Evolutionary conservation across 2,888 invertebrate genomes (phyloP).

Genomic region (Hartigia nigra): DNA sequence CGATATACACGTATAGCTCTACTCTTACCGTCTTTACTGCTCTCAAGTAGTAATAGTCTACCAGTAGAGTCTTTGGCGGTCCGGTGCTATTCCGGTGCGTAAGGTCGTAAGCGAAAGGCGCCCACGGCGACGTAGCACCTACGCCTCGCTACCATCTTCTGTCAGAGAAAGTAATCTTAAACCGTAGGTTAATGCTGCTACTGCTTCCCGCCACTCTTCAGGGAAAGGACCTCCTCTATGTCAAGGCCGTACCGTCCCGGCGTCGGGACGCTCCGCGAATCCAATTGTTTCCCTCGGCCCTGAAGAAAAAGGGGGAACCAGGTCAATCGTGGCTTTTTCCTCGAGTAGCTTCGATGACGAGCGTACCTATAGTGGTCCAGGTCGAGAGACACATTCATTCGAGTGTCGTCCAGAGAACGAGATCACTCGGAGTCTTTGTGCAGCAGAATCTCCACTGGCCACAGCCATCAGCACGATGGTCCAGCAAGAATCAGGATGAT

Average conservation of each 20-base stretch:
- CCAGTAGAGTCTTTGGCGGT: too few species aligned
- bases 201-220: constrained; percentile 30
- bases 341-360: not conserved
- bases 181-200: constrained; percentile 52
- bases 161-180: constrained; percentile 55
- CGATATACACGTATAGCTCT: not conserved
- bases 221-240: constrained; percentile 9
- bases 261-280: not conserved
- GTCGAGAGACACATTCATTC: not conserved
- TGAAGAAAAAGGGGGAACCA: not conserved
- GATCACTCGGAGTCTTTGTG: not conserved
- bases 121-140: constrained; percentile 57
- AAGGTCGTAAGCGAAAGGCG: constrained; percentile 23
- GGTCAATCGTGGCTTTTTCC: not conserved
- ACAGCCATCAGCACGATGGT: not conserved
- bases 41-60: not conserved
- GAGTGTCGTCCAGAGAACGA: not conserved
- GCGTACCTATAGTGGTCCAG: not conserved
- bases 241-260: constrained; percentile 6
- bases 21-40: not conserved
- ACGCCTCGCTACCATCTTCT: constrained; percentile 57
- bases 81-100: not conserved
- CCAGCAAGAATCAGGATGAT: not conserved
- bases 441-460: not conserved
- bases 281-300: not conserved